Evolutionary conservation across 2,797 vertebrate genomes (phyloP), one percentile per base, ranked within the genome.

Genomic region (Danio aesculapii): DNA sequence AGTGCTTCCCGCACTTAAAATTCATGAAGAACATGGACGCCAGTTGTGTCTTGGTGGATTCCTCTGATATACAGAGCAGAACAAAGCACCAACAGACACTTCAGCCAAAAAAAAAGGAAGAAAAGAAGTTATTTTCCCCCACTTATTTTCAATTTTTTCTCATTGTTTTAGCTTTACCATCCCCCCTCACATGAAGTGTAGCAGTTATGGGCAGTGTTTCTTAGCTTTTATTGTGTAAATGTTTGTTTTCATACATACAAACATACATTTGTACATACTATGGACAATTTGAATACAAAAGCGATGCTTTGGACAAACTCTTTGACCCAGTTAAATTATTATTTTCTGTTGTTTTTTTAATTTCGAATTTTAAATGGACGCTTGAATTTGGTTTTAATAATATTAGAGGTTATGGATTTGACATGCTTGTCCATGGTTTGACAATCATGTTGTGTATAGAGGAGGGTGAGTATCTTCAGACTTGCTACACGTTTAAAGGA

Each of bases 161-260:
- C 14, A n/a, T 55, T 77, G 73, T 72, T 62, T 74, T 69, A 68
- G 50, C 53, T 43, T 52, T 47, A 72, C 46, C 16, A 73, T 16
- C 49, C 53, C 30, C 39, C 76, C 79, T 72, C 67, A 61, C 68
- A 75, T 79, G 70, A 81, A 53, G 68, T 86, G 80, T 84, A 85
- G 82, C 77, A 81, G 80, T 71, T 85, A 77, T 81, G 83, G 69
- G 81, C 67, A 84, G 58, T 72, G 58, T 59, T 59, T 59, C 63
- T 21, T 70, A 61, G 62, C 82, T 86, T 90, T 85, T 83, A 77
- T 88, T 84, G 74, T 86, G 79, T 90, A 67, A 88, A 83, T 75
- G 72, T 84, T 86, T 83, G 76, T 79, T 82, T 85, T 75, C 66
- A 84, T 82, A 73, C 82, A 76, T 84, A 86, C 79, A 84, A 86